phyloP scores from a whole-genome alignment of 2,888 invertebrate species.

The Galerucella calmariensis region DNA sequence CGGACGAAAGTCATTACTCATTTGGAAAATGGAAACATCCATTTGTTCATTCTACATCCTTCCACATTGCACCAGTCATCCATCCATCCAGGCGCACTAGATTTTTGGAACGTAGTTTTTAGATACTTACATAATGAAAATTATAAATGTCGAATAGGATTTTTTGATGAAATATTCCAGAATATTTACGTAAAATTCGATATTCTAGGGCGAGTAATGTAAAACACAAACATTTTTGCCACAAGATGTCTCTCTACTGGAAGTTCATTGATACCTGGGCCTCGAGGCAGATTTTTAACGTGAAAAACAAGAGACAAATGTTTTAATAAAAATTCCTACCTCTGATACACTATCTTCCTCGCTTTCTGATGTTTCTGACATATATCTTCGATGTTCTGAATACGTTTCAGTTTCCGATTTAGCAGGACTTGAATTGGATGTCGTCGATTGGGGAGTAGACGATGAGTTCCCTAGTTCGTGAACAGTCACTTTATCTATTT shows the following conservation, averaged over 20 bases:
- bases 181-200: slow-evolving; percentile 45
- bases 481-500: slow-evolving; percentile 83
- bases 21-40: slow-evolving; percentile 41
- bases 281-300: slow-evolving; percentile 58
- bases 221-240: slow-evolving; percentile 56
- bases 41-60: slow-evolving; percentile 22
- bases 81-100: slow-evolving; percentile 37
- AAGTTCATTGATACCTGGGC: slow-evolving; percentile 69
- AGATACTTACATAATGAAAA: slow-evolving; percentile 46
- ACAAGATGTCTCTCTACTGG: slow-evolving; percentile 75
- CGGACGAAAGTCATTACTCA: slow-evolving; percentile 41
- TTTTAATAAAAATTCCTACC: slow-evolving; percentile 72
- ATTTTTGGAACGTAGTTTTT: slow-evolving; percentile 40
- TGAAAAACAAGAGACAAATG: slow-evolving; percentile 55
- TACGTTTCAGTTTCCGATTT: slow-evolving; percentile 89
- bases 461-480: slow-evolving; percentile 76
- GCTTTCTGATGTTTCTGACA: slow-evolving; percentile 94
- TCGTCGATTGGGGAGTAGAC: slow-evolving; percentile 82
- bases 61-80: slow-evolving; percentile 35
- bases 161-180: slow-evolving; percentile 33
- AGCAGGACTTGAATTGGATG: slow-evolving; percentile 81
- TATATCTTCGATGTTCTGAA: slow-evolving; percentile 87
- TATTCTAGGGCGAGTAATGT: slow-evolving; percentile 47
- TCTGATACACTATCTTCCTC: slow-evolving; percentile 97
- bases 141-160: slow-evolving; percentile 25